Percentiles rank a stretch among this genome's conserved stretches.
These are phyloP conservation scores for Graptemys geographica DNA, from an alignment of 2,797 vertebrate genomes.

Conservation along the genomic window DNA sequence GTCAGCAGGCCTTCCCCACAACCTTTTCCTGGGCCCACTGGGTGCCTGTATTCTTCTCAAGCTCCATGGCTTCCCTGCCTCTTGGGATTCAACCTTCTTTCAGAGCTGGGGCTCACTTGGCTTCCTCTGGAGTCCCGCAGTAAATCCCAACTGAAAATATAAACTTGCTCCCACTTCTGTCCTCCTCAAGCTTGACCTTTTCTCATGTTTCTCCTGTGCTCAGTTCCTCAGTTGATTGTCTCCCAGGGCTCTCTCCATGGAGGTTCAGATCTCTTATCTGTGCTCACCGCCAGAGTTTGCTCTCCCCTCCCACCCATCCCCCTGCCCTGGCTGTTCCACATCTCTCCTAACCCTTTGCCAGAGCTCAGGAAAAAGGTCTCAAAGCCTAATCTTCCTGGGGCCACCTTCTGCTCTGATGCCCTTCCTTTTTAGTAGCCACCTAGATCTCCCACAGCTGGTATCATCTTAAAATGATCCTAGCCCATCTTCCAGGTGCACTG, in stretches of 20 bases:
- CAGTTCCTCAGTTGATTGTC: not conserved
- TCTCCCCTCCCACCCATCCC: not conserved
- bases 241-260: not conserved
- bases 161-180: not conserved
- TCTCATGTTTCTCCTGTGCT: not conserved
- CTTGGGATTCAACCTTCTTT: not conserved
- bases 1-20: not conserved
- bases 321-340: not conserved
- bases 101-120: not conserved
- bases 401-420: not conserved
- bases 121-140: not conserved
- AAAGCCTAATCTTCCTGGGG: not conserved
- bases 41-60: not conserved
- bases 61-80: too few species aligned
- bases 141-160: not conserved
- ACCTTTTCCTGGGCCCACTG: not conserved
- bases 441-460: not conserved
- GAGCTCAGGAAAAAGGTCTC: not conserved
- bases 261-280: not conserved
- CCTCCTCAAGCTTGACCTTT: not conserved
- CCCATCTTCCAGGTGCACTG: too few species aligned
- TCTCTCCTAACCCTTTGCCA: not conserved
- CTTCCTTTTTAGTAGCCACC: not conserved
- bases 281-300: not conserved
- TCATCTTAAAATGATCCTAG: not conserved